A percentile compares a stretch with the other conserved stretches of the same genome.
These are phyloP conservation scores for Dryobates pubescens DNA, from an alignment of 2,797 vertebrate genomes.

Conservation along the genomic window DNA sequence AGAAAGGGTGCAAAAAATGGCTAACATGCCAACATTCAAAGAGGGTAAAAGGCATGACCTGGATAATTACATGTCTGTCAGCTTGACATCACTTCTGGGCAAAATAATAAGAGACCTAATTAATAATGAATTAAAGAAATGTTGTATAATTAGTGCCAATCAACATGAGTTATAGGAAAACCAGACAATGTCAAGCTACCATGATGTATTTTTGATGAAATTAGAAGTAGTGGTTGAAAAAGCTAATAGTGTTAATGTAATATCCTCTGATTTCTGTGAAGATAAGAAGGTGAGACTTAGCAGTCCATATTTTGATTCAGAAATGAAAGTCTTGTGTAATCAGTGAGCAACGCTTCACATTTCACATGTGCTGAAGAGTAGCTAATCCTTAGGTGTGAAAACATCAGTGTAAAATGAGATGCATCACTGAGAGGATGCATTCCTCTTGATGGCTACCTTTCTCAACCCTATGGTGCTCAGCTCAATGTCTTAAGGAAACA, in stretches of 20 bases:
- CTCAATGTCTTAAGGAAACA: not conserved
- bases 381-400: not conserved
- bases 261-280: not conserved
- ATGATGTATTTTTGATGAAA: conserved; percentile 55
- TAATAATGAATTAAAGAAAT: conserved; percentile 68
- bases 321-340: not conserved
- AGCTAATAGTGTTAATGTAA: conserved; percentile 11
- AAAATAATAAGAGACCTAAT: conserved; percentile 66
- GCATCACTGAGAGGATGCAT: not conserved
- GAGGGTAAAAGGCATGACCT: conserved; percentile 65
- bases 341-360: not conserved
- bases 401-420: not conserved
- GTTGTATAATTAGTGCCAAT: conserved; percentile 69
- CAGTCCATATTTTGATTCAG: not conserved
- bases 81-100: conserved; percentile 57
- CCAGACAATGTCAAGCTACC: conserved; percentile 19
- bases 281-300: not conserved
- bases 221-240: conserved; percentile 28
- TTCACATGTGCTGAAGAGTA: not conserved
- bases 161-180: conserved; percentile 55
- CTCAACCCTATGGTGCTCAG: not conserved
- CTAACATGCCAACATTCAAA: conserved; percentile 40
- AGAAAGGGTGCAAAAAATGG: conserved; percentile 41
- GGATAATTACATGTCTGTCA: conserved; percentile 63
- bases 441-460: not conserved